Evolutionary conservation across 2,797 vertebrate species (phyloP), one percentile per base, ranked within the genome.

Genomic region (Nasua narica): DNA sequence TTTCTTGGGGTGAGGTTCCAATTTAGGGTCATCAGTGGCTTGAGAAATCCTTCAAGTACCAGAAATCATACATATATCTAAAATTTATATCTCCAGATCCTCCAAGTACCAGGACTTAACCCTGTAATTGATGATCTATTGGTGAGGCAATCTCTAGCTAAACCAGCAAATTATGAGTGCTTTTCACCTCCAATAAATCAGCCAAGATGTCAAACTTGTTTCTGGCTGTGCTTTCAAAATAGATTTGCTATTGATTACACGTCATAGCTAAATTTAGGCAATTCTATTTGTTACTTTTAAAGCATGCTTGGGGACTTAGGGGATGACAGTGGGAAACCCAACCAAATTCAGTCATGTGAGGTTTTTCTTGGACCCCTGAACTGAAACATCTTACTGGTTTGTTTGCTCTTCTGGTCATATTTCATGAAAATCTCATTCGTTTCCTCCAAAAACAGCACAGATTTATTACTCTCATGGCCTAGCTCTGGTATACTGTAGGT

Each of bases 131-230:
- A 19, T 19, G 35, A 90, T 79, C 29, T 70, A 4, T 62, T 87
- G 32, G 19, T 83, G n/a, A 87, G n/a, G 6, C 12, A 60, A 56
- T 96, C 21, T 87, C 37, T 81, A 70, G 29, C 82, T 48, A 94
- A 91, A 14, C 29, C 32, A 76, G n/a, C 10, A 67, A 35, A 37
- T 87, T 50, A 69, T 74, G 27, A 60, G 4, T 84, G 52, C 14
- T 70, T 70, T 94, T 86, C 29, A 35, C 14, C 18, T 91, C 70
- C 87, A 96, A 76, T 72, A 91, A 91, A 88, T 85, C 21, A 72
- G 3, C 29, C 58, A 58, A 84, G 78, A 69, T 94, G 23, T 32
- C 21, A 94, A 32, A 7, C 9, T 70, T 77, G 72, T 70, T 48
- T 93, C 4, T 89, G 50, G 7, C 40, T 82, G 8, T 69, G 19